phyloP scores from a whole-genome alignment of 2,888 invertebrate genomes.

The Hypolimnas misippus region DNA sequence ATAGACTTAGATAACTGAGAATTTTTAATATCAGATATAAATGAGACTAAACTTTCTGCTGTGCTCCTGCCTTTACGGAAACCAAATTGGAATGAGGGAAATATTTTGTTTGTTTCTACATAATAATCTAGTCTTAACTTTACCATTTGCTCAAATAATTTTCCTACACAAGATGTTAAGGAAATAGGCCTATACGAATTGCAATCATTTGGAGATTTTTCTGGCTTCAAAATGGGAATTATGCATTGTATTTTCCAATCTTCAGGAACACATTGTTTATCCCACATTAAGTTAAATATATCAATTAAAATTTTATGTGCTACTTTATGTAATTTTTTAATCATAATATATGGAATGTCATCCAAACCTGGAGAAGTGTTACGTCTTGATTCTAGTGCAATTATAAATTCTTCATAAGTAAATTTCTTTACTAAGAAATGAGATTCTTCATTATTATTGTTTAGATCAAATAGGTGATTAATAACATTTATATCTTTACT shows the following conservation, averaged over 20 bases:
- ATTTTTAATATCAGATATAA: constrained; percentile 32
- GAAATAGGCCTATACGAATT: constrained; percentile 39
- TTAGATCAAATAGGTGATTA: not conserved
- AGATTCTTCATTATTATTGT: constrained; percentile 8
- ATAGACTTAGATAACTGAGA: constrained; percentile 7
- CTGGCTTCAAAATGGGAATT: constrained; percentile 37
- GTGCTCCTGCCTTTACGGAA: constrained; percentile 33
- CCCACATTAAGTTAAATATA: constrained; percentile 37
- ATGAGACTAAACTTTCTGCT: constrained; percentile 34
- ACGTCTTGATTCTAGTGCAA: too few species aligned
- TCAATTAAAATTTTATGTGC: constrained; percentile 27
- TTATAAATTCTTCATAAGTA: constrained; percentile 29
- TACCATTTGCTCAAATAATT: constrained; percentile 39
- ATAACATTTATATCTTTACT: not conserved
- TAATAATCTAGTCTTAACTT: constrained; percentile 37
- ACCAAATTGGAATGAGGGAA: constrained; percentile 34
- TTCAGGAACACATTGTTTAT: constrained; percentile 27
- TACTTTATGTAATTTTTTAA: constrained; percentile 29
- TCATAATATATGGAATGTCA: constrained; percentile 33
- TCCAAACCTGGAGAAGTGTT: constrained; percentile 38
- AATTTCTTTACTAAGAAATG: constrained; percentile 28
- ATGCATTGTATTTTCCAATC: constrained; percentile 40
- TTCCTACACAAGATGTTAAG: constrained; percentile 31
- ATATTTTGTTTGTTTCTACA: constrained; percentile 30
- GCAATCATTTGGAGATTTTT: constrained; percentile 25